Evolutionary conservation across 2,888 invertebrate species (phyloP).

Genomic region (Ommatoiulus sabulosus): DNA sequence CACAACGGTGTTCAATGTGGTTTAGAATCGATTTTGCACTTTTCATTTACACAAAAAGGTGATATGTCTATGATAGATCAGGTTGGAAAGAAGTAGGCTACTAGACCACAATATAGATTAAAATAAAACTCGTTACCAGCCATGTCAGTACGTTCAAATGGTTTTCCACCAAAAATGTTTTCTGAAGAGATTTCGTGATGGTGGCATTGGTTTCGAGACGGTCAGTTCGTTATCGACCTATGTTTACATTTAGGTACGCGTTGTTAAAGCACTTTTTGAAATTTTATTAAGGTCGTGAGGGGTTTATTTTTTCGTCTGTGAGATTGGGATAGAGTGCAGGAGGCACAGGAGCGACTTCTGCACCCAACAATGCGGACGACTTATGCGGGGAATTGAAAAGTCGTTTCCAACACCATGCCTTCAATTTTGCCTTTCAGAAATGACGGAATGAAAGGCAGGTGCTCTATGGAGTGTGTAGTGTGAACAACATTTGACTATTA

Average conservation of each 20-base stretch:
- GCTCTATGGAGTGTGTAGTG: conserved; percentile 34
- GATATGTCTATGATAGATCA: too few relatives aligned
- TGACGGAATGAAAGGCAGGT: conserved; percentile 50
- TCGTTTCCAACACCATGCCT: conserved; percentile 50
- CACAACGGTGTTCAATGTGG: too few relatives aligned
- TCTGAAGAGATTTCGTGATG: too few relatives aligned
- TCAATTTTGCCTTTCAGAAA: conserved; percentile 48
- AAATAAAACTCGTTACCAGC: too few relatives aligned
- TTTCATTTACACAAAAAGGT: too few relatives aligned
- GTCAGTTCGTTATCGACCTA: neutral
- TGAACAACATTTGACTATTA: conserved; percentile 54
- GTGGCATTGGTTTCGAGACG: too few relatives aligned
- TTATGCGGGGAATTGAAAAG: conserved; percentile 46
- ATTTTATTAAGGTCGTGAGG: conserved; percentile 24
- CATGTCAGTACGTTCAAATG: too few relatives aligned
- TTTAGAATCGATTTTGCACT: too few relatives aligned
- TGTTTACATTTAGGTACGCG: conserved; percentile 30
- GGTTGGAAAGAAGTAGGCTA: too few relatives aligned
- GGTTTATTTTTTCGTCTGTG: conserved; percentile 23
- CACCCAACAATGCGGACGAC: conserved; percentile 18
- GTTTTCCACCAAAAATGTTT: too few relatives aligned
- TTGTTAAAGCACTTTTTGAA: conserved; percentile 38
- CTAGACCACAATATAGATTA: too few relatives aligned
- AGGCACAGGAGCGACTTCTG: conserved; percentile 37
- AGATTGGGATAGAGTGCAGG: conserved; percentile 10